Evolutionary conservation across 2,888 invertebrate species (phyloP).

Genomic region (Eledona agricola): DNA sequence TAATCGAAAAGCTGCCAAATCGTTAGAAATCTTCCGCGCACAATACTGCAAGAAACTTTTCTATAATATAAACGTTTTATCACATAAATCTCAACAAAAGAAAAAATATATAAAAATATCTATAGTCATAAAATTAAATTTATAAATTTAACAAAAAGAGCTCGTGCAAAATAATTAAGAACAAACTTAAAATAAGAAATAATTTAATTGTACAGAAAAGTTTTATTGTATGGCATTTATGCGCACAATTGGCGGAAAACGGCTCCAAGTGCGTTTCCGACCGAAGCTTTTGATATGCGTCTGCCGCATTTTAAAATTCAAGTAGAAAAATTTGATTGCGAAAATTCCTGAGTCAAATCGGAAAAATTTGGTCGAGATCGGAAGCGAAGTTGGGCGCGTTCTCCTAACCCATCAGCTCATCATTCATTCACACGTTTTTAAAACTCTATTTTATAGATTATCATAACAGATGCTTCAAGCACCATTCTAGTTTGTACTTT

Average conservation of each 20-base stretch:
- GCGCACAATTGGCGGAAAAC: conserved; percentile 27
- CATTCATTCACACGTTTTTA: conserved; percentile 28
- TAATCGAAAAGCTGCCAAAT: conserved; percentile 30
- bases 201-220: conserved; percentile 39
- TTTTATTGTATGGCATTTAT: conserved; percentile 34
- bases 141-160: conserved; percentile 49
- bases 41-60: conserved; percentile 25
- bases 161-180: conserved; percentile 43
- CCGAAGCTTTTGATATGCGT: conserved; percentile 51
- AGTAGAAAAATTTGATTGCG: conserved; percentile 51
- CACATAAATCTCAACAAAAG: conserved; percentile 51
- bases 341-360: conserved; percentile 50
- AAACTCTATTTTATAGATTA: conserved; percentile 35
- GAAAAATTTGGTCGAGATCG: conserved; percentile 44
- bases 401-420: conserved; percentile 24
- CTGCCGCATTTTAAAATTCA: conserved; percentile 46
- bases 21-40: conserved; percentile 7
- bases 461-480: conserved; percentile 48
- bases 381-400: conserved; percentile 4
- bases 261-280: conserved; percentile 45
- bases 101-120: conserved; percentile 53
- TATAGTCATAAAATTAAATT: conserved; percentile 49
- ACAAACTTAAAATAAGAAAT: conserved; percentile 38
- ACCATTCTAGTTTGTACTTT: conserved; percentile 58
- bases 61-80: conserved; percentile 40